phyloP scores from a whole-genome alignment of 1,140 invertebrate genomes.

The Sinella curviseta region DNA sequence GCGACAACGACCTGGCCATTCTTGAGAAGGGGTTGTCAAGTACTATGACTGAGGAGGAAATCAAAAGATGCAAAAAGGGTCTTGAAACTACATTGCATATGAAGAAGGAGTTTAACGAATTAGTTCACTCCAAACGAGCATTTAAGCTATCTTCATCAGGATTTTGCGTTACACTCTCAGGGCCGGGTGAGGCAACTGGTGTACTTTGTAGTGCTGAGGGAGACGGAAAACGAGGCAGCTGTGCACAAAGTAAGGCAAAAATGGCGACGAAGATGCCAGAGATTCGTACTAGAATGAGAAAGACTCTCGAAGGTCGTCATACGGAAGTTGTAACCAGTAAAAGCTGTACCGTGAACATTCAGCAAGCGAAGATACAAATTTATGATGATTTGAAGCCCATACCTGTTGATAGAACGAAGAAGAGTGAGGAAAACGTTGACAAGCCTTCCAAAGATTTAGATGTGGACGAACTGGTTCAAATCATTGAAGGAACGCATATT shows the following conservation, averaged over 20 bases:
- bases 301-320: neutral
- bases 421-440: neutral
- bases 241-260: neutral
- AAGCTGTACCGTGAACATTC: neutral
- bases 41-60: conserved; percentile 1
- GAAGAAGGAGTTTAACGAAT: conserved; percentile 1
- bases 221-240: neutral
- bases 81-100: neutral
- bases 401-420: neutral
- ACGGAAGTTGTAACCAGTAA: neutral
- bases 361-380: neutral
- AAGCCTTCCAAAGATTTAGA: neutral
- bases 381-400: neutral
- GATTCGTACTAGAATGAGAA: conserved; percentile 12
- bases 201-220: neutral
- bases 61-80: conserved; percentile 12
- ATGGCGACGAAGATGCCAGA: neutral
- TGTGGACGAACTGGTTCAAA: neutral
- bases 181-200: neutral
- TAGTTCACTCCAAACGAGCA: neutral
- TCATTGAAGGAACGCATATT: conserved; percentile 14
- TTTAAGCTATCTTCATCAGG: conserved; percentile 4
- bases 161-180: neutral
- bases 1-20: neutral
- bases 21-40: neutral